These are phyloP conservation scores for Argopecten irradians DNA, from an alignment of 1,140 invertebrate genomes.

Conservation along the genomic window DNA sequence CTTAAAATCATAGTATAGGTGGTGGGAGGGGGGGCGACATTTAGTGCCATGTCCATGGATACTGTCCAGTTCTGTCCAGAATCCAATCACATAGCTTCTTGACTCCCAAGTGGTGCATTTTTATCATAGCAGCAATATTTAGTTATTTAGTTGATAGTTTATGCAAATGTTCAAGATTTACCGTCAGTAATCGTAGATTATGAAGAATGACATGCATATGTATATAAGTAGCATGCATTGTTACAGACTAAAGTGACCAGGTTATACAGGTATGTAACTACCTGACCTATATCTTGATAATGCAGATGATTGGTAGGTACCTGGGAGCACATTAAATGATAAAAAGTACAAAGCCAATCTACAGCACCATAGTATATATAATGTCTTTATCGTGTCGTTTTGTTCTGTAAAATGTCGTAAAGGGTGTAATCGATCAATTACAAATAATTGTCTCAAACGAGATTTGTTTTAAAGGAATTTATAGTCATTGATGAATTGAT, in stretches of 20 bases:
- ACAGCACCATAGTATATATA: background rate
- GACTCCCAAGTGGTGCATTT: no score
- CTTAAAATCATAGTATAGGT: no score
- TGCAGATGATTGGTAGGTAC: background rate
- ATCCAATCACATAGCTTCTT: no score
- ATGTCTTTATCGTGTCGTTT: background rate
- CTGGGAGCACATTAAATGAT: constrained; percentile 15
- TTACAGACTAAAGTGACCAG: background rate
- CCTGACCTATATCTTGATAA: constrained; percentile 17
- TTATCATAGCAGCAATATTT: no score
- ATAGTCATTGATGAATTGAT: background rate
- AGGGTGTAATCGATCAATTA: background rate
- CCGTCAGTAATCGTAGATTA: background rate
- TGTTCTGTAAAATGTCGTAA: background rate
- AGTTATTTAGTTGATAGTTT: no score
- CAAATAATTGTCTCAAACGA: background rate
- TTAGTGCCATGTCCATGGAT: no score
- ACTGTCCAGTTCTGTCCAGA: no score
- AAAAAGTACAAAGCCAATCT: background rate
- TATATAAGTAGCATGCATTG: background rate
- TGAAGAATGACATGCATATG: background rate
- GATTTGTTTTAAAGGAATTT: background rate
- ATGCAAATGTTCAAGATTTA: background rate
- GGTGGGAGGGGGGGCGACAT: no score
- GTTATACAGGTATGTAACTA: background rate